A percentile compares a stretch with the other conserved stretches of the same genome.
These are phyloP conservation scores for Xenentodon cancila DNA, from an alignment of 2,797 vertebrate species.

Conservation along the genomic window DNA sequence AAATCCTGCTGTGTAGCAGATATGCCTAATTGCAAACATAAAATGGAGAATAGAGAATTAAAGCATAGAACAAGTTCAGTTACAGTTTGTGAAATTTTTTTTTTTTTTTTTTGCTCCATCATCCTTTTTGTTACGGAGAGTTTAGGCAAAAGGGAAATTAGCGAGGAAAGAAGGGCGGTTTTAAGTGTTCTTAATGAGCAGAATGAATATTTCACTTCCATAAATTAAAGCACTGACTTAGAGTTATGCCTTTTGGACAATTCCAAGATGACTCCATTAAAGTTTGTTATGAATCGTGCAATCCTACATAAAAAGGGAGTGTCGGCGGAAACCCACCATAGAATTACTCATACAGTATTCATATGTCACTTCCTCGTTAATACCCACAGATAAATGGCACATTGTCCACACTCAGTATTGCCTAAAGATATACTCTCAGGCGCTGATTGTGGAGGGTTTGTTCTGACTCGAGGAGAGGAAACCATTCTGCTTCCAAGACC, in stretches of 20 bases:
- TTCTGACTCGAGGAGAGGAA: constrained; percentile 73
- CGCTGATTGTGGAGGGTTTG: constrained; percentile 48
- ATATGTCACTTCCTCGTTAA: constrained; percentile 61
- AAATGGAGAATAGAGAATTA: constrained; percentile 68
- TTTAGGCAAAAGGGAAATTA: constrained; percentile 30
- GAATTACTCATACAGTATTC: constrained; percentile 33
- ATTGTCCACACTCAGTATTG: constrained; percentile 55
- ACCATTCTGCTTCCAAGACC: constrained; percentile 42
- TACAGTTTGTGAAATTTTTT: constrained; percentile 52
- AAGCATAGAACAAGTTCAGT: constrained; percentile 71
- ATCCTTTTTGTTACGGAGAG: constrained; percentile 39
- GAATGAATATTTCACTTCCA: constrained; percentile 60
- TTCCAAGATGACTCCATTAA: constrained; percentile 42
- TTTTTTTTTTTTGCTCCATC: constrained; percentile 44
- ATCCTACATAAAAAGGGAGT: constrained; percentile 27
- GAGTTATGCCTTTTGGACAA: constrained; percentile 44
- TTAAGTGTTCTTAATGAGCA: constrained; percentile 56
- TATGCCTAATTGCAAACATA: constrained; percentile 73
- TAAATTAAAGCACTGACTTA: constrained; percentile 40
- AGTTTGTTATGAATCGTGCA: constrained; percentile 45
- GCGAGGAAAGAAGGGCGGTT: constrained; percentile 22
- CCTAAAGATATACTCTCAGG: constrained; percentile 53
- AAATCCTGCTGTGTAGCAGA: constrained; percentile 79
- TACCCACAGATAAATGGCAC: constrained; percentile 74
- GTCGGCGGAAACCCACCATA: constrained; percentile 29